Percentiles rank a stretch among this genome's conserved stretches.
Conservation (phyloP, 2,888 invertebrate genomes). For the Agrotis segetum region DNA sequence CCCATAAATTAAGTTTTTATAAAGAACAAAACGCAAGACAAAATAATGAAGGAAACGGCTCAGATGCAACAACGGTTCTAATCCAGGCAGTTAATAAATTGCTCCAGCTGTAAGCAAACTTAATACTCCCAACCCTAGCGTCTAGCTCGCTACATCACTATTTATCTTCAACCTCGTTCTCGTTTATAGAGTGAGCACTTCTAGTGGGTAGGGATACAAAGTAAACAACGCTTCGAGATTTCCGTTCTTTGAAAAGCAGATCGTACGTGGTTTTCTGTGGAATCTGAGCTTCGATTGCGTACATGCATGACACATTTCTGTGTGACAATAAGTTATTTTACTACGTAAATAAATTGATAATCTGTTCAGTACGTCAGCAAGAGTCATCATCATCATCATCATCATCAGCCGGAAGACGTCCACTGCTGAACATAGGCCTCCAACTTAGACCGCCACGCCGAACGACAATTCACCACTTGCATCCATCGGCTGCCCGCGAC, state of each 20-base stretch:
- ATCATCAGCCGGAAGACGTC: no score
- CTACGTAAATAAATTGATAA: no score
- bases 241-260: neutral
- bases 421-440: no score
- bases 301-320: neutral
- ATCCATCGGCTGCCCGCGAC: no score
- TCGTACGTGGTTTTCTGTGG: neutral
- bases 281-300: neutral
- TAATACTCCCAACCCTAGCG: conserved; percentile 36
- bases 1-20: neutral
- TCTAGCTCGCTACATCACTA: conserved; percentile 49
- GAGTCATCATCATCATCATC: no score
- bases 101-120: conserved; percentile 15
- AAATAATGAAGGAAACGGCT: neutral
- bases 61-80: conserved; percentile 9
- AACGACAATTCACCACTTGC: no score
- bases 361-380: no score
- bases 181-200: conserved; percentile 20
- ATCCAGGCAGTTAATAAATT: conserved; percentile 38
- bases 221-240: conserved; percentile 19
- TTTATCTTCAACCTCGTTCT: conserved; percentile 45
- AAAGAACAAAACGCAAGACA: neutral
- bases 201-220: neutral
- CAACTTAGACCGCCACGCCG: no score
- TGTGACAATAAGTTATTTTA: no score